Evolutionary conservation across 2,797 vertebrate genomes (phyloP), one percentile per base, ranked within the genome.

Genomic region (Sphenopsis melanotis): DNA sequence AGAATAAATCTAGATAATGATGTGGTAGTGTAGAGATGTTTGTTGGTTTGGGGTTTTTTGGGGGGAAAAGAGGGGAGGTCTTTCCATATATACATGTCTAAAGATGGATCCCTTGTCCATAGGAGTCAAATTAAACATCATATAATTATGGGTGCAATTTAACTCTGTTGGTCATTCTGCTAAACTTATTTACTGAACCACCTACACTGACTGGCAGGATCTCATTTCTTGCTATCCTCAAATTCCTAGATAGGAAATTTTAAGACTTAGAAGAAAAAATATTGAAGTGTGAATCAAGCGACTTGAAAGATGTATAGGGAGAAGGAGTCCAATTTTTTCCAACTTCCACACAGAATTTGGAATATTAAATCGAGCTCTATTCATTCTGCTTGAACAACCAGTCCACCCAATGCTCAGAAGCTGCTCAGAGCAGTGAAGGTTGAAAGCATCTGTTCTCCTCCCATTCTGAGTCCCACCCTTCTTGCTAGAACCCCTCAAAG

Each of bases 1-100:
- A 90, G 9, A 24, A 60, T 75, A 92, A 86, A 96, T 95, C 53
- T 89, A 89, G 46, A n/a, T 89, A 65, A 72, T 19, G 16, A 74
- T 69, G 32, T 69, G 23, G 8, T 55, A 59, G 4, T 22, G 20
- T 42, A 8, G 57, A 89, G 60, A 46, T 12, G 2, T 46, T 60
- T 70, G 12, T 19, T 50, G 21, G 26, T 60, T 46, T 69, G 47
- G 1, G 2, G 0, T 15, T 41, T 80, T 64, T 15, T 4, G 1
- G 11, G 2, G 2, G 20, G 5, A 1, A 0, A 0, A 74, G 26
- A 74, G 21, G 27, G 44, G 10, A 32, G 7, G 15, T 60, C 9
- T 60, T 26, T 83, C 56, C 66, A 82, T 42, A 52, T 65, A 93
- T 24, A 27, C n/a, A 75, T 39, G 19, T 78, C 41, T 65, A 89